phyloP scores from a whole-genome alignment of 2,113 vertebrate genomes.

The Shinisaurus crocodilurus region DNA sequence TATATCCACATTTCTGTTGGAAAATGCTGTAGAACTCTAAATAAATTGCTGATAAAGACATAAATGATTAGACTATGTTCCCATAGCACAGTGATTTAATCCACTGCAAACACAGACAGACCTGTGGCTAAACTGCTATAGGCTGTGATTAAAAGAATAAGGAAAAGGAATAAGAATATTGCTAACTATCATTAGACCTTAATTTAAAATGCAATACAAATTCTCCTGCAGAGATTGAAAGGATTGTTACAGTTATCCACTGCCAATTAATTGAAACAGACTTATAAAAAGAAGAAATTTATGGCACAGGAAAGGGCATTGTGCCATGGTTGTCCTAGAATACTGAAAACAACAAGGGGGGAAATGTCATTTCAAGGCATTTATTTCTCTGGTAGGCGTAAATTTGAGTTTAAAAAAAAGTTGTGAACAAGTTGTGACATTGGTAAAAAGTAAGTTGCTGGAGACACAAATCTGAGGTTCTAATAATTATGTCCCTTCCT shows the following conservation, averaged over 20 bases:
- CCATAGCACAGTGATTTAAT: conserved; percentile 8
- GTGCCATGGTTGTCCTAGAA: background rate
- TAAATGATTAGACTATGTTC: conserved; percentile 4
- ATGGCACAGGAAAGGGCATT: background rate
- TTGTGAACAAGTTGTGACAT: background rate
- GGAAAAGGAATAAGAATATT: background rate
- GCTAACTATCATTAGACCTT: conserved; percentile 13
- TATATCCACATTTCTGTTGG: background rate
- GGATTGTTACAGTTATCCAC: conserved; percentile 5
- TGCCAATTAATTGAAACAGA: conserved; percentile 22
- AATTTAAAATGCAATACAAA: conserved; percentile 24
- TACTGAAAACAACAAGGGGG: background rate
- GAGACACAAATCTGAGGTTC: background rate
- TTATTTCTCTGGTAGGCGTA: background rate
- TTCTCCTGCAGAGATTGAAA: conserved; percentile 20
- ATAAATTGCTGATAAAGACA: conserved; percentile 15
- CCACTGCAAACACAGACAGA: background rate
- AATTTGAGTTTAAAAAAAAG: background rate
- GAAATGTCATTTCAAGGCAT: background rate
- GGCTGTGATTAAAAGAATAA: conserved; percentile 24
- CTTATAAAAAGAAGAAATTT: background rate
- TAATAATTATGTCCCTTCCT: background rate
- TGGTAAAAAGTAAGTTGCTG: background rate
- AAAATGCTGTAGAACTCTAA: conserved; percentile 15
- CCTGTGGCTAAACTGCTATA: conserved; percentile 5